Evolutionary conservation across 2,113 vertebrate genomes (phyloP), one percentile per base, ranked within the genome.

Genomic region (Actinemys pallida): DNA sequence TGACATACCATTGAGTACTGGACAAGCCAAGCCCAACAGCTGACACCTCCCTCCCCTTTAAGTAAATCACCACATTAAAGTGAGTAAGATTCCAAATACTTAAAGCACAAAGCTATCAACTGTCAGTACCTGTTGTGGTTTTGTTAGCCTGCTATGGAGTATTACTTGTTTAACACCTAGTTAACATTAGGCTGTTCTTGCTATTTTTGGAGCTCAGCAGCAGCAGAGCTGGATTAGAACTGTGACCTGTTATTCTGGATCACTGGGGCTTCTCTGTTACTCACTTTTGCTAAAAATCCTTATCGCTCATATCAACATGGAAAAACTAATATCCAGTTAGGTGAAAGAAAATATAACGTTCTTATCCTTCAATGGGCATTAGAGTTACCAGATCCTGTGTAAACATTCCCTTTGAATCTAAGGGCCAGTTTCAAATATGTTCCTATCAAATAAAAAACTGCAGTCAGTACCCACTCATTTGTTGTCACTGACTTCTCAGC

Each of bases 181-280:
- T 62, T 2, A 31, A 54, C 1, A 24, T 35, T 5, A 52, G 89
- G 56, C 35, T 42, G 9, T 20, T 31, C 6, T 39, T 20, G 69
- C 88, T 91, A 25, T 90, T 69, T 84, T 50, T 13, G 39, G 45
- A 94, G 79, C 62, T 92, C 89, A 80, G 47, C 7, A 57, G 57
- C 62, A 84, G 75, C 90, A 85, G 90, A 86, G 14, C 19, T 86
- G 89, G 72, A 88, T 88, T 56, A 85, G 81, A 85, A 82, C 19
- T 65, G 75, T 7, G 81, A 89, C 42, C 22, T 81, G 83, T 75
- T 86, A 42, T 87, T 93, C 72, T 93, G 84, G 59, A 62, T 47
- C 76, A 90, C 50, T 80, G 29, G 29, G 78, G 45, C 52, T 80
- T 76, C 76, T 47, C 53, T 29, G 12, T 25, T 79, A 45, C 45